Percentiles rank a stretch among this genome's conserved stretches.
Conservation (phyloP, 2,797 vertebrate genomes). For the Oreortyx pictus region DNA sequence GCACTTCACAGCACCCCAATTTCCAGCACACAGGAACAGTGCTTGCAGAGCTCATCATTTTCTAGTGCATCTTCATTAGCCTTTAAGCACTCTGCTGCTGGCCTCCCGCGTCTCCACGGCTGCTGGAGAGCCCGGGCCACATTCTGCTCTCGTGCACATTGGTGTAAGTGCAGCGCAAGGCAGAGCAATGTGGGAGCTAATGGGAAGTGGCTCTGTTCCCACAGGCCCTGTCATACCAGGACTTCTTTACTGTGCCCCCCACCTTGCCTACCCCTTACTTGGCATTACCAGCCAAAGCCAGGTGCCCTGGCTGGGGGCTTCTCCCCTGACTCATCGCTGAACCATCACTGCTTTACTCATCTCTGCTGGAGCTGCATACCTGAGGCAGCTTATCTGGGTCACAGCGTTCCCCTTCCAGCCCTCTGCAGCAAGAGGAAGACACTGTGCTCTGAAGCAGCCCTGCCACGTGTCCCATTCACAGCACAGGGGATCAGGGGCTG, state of each 20-base stretch:
- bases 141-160: accelerated
- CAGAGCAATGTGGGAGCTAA: accelerated
- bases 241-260: no score
- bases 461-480: accelerated
- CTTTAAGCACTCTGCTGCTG: neutral
- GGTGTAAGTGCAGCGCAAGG: neutral
- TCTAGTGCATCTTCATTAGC: neutral
- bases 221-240: no score
- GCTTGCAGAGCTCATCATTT: slow-evolving; percentile 13
- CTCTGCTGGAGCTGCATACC: neutral
- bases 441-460: neutral
- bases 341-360: neutral
- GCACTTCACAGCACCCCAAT: neutral
- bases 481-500: accelerated
- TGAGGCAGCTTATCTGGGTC: neutral
- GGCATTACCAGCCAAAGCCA: neutral
- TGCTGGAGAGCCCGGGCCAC: neutral
- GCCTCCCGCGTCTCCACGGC: neutral
- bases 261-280: neutral
- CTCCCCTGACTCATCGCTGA: neutral
- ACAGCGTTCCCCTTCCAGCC: neutral
- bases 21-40: neutral
- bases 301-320: neutral
- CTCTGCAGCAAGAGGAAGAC: neutral
- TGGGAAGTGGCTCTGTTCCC: neutral